Base-by-base conservation (phyloP, 64 coral and sea anemone genomes). In the Exaiptasia diaphana region DNA sequence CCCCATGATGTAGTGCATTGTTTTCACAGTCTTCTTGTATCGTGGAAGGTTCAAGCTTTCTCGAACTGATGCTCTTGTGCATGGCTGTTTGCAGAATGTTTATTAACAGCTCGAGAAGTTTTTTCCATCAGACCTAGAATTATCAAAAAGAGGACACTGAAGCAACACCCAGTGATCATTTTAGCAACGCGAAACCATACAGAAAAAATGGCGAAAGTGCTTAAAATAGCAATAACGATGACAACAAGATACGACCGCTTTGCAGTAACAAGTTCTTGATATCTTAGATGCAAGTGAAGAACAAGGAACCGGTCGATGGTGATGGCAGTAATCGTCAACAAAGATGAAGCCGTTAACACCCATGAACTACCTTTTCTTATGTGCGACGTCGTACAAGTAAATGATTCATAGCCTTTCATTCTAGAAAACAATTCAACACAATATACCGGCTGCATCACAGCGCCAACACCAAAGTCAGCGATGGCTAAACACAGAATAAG, bases 301-400 rank as follows among this genome's bases (percentile, higher is more conserved):
- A 59, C 77, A 29, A 81, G 24, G n/a, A 67, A 67, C 1, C 77
- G 77, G 49, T 81, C 77, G 32, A 67, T 34, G 35, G 56, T 67
- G 1, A 67, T 43, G 5, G 77, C 59, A 9, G 77, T 49, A 65
- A 15, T 18, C 21, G 11, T 1, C 17, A 13, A 65, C 18, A 50
- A 63, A 67, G 50, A 81, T 20, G 3, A 1, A 11, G 43, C 58
- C 53, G 13, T 26, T 3, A 48, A 30, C 18, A 25, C 8, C 24
- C 10, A 60, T 14, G 38, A 60, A 18, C 42, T 81, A 26, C 10
- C 49, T n/a, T 18, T 67, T 5, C 22, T 64, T 17, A 27, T 32
- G 21, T 45, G 28, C 7, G 22, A 81, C 30, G 5, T 41, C 38
- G 26, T 34, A 30, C 27, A 33, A 9, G 41, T 57, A 53, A 33